phyloP scores from a whole-genome alignment of 2,113 vertebrate species.

The Callaeas wilsoni region DNA sequence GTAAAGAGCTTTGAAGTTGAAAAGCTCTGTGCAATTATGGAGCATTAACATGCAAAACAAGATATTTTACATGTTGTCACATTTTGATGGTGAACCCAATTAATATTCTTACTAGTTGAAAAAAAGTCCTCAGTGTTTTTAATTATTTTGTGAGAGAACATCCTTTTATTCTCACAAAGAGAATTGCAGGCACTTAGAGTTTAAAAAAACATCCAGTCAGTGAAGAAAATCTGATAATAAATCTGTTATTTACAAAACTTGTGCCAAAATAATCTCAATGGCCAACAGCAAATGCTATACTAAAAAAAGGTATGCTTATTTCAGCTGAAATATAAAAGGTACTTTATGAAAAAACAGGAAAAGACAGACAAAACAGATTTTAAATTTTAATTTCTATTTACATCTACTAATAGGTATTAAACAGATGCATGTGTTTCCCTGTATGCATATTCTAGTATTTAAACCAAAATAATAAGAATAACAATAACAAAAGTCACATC shows the following conservation, averaged over 20 bases:
- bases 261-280: neutral
- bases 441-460: neutral
- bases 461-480: neutral
- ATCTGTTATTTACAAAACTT: neutral
- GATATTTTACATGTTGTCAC: neutral
- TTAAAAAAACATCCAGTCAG: neutral
- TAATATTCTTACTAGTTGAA: slow-evolving; percentile 4
- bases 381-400: neutral
- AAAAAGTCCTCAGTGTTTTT: neutral
- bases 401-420: neutral
- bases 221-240: neutral
- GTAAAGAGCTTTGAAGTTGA: slow-evolving; percentile 43
- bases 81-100: slow-evolving; percentile 15
- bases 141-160: slow-evolving; percentile 5
- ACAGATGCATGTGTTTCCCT: neutral
- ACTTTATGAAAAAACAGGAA: neutral
- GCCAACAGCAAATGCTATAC: neutral
- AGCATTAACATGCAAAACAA: slow-evolving; percentile 42
- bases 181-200: neutral
- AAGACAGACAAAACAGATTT: neutral
- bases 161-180: neutral
- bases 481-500: neutral
- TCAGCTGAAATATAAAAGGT: neutral
- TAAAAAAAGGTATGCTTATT: neutral
- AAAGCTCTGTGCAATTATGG: slow-evolving; percentile 2